These are phyloP conservation scores for Volucella inflata DNA, from an alignment of 2,888 invertebrate species.

Conservation along the genomic window DNA sequence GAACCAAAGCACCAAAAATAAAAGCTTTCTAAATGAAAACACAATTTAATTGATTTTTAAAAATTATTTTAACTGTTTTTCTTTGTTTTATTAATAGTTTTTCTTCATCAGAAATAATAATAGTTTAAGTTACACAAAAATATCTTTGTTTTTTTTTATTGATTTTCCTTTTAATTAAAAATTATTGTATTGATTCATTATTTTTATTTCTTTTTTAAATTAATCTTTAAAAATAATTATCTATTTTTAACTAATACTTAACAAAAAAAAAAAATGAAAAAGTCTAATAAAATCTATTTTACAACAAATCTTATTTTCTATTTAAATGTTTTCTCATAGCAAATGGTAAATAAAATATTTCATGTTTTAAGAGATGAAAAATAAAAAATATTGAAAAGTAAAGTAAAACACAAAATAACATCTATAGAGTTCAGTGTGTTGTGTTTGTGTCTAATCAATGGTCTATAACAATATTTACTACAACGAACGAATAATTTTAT, in stretches of 20 bases:
- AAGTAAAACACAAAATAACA: slow-evolving; percentile 19
- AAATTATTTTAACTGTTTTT: slow-evolving; percentile 40
- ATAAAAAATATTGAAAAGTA: slow-evolving; percentile 5
- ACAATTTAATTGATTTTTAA: slow-evolving; percentile 17
- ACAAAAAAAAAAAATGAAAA: slow-evolving; percentile 33
- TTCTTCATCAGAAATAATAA: slow-evolving; percentile 46
- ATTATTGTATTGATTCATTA: slow-evolving; percentile 37
- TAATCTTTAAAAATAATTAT: slow-evolving; percentile 63
- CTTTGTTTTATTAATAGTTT: slow-evolving; percentile 57
- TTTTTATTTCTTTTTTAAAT: not conserved
- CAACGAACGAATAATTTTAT: slow-evolving; percentile 46
- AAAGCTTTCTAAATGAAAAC: slow-evolving; percentile 12
- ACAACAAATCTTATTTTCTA: slow-evolving; percentile 12
- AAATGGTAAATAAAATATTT: slow-evolving; percentile 7
- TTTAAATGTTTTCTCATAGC: slow-evolving; percentile 20
- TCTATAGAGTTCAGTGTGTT: slow-evolving; percentile 37
- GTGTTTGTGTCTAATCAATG: slow-evolving; percentile 25
- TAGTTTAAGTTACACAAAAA: slow-evolving; percentile 59
- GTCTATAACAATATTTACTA: slow-evolving; percentile 40
- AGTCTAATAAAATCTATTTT: slow-evolving; percentile 24
- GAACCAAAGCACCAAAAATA: too few relatives aligned
- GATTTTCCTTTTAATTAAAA: slow-evolving; percentile 23
- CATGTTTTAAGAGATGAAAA: slow-evolving; percentile 6
- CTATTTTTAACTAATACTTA: slow-evolving; percentile 71
- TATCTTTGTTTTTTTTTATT: slow-evolving; percentile 40